A percentile compares a stretch with the other conserved stretches of the same genome.
Conservation (phyloP, 2,113 vertebrate genomes). For the Myiopsitta monachus region DNA sequence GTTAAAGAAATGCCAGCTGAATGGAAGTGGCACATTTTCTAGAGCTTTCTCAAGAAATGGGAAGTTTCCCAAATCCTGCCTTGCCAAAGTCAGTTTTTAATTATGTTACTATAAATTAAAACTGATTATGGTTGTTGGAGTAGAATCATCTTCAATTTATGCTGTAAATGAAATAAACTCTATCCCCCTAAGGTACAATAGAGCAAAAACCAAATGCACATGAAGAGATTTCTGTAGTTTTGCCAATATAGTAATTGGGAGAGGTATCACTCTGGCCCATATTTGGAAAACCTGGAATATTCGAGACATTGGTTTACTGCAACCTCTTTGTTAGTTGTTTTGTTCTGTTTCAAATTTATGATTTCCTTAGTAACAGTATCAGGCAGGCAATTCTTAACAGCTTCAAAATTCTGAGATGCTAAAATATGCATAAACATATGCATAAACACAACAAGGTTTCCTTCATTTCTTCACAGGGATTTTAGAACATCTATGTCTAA, state of each 20-base stretch:
- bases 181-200: background rate
- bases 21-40: background rate
- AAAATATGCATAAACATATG: background rate
- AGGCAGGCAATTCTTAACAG: background rate
- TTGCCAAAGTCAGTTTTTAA: background rate
- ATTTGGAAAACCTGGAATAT: background rate
- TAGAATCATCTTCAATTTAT: background rate
- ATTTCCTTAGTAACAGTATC: background rate
- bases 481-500: background rate
- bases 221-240: background rate
- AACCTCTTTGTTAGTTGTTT: background rate
- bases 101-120: constrained; percentile 9
- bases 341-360: background rate
- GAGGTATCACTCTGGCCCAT: background rate
- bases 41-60: background rate
- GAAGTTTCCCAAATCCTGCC: background rate
- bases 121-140: background rate
- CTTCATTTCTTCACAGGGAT: background rate
- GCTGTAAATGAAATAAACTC: background rate
- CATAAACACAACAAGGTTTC: background rate
- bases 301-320: background rate
- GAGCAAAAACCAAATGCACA: background rate
- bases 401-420: constrained; percentile 14
- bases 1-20: background rate
- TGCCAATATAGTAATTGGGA: background rate